Evolutionary conservation across 2,888 invertebrate species (phyloP).

Genomic region (Drosophila limbata): DNA sequence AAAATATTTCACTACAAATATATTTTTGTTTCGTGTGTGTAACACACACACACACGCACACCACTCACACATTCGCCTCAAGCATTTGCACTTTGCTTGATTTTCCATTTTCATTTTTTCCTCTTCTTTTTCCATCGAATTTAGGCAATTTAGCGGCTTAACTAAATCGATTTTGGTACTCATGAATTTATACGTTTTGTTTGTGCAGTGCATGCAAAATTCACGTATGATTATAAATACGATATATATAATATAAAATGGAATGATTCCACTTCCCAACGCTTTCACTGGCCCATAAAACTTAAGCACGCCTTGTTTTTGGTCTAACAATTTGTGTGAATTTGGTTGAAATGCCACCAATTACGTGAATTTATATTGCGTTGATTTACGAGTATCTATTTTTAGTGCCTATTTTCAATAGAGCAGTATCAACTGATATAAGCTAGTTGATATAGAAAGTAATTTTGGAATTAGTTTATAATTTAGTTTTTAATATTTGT

Average conservation of each 20-base stretch:
- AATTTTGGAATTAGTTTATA: background rate
- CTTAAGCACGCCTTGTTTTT: constrained; percentile 28
- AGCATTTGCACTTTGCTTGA: constrained; percentile 68
- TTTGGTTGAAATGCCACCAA: constrained; percentile 25
- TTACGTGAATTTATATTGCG: constrained; percentile 61
- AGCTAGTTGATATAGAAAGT: background rate
- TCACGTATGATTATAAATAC: constrained; percentile 35
- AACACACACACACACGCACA: constrained; percentile 19
- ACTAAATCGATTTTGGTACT: constrained; percentile 72
- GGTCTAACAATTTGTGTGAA: constrained; percentile 12
- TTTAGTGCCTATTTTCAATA: constrained; percentile 19
- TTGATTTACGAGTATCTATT: constrained; percentile 22
- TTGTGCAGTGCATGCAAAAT: constrained; percentile 79
- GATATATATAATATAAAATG: constrained; percentile 22
- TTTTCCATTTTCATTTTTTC: constrained; percentile 59
- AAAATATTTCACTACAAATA: constrained; percentile 50
- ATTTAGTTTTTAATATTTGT: background rate
- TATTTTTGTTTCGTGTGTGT: constrained; percentile 21
- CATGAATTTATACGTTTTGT: constrained; percentile 80
- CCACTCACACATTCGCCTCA: constrained; percentile 23
- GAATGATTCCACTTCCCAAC: constrained; percentile 9
- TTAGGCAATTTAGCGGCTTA: constrained; percentile 79
- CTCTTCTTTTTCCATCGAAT: constrained; percentile 53
- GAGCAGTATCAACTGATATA: background rate
- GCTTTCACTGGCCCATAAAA: constrained; percentile 44